Conservation (phyloP, 2,888 invertebrate genomes). For the Asteroscopus sphinx region DNA sequence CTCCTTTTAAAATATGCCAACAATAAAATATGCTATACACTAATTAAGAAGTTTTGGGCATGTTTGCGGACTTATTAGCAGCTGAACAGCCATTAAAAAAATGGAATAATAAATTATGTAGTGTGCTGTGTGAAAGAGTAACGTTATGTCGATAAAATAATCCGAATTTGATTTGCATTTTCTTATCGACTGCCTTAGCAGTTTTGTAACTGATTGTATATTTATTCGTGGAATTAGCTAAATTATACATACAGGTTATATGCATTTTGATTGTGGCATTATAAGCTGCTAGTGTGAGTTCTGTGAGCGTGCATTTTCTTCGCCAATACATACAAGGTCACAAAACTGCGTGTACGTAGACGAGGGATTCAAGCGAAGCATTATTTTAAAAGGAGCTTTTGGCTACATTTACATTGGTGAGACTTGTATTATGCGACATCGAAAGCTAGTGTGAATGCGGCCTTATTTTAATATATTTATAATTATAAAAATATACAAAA, state of each 20-base stretch:
- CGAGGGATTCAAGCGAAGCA: conserved; percentile 58
- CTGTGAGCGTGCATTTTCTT: conserved; percentile 12
- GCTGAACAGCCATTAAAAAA: not conserved
- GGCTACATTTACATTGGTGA: conserved; percentile 84
- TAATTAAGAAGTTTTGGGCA: conserved; percentile 15
- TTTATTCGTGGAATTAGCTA: conserved; percentile 14
- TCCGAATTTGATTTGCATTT: conserved; percentile 19
- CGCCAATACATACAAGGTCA: conserved; percentile 67
- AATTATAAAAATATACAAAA: conserved; percentile 67
- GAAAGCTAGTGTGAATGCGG: conserved; percentile 86
- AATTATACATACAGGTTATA: conserved; percentile 7
- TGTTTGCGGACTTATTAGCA: conserved; percentile 3
- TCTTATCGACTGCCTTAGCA: conserved; percentile 1
- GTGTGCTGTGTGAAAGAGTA: too few relatives aligned
- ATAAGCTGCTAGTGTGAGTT: conserved; percentile 4
- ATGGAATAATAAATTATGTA: not conserved
- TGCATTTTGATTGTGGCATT: conserved; percentile 7
- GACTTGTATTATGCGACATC: conserved; percentile 79
- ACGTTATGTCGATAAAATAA: not conserved
- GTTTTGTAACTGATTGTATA: conserved; percentile 14
- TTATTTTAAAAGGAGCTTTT: conserved; percentile 82
- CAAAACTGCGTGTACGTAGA: conserved; percentile 70
- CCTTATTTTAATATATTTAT: conserved; percentile 78
- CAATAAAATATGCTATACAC: not conserved
- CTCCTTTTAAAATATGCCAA: conserved; percentile 80